Conservation (phyloP, 2,888 invertebrate species). For the Empis livida region DNA sequence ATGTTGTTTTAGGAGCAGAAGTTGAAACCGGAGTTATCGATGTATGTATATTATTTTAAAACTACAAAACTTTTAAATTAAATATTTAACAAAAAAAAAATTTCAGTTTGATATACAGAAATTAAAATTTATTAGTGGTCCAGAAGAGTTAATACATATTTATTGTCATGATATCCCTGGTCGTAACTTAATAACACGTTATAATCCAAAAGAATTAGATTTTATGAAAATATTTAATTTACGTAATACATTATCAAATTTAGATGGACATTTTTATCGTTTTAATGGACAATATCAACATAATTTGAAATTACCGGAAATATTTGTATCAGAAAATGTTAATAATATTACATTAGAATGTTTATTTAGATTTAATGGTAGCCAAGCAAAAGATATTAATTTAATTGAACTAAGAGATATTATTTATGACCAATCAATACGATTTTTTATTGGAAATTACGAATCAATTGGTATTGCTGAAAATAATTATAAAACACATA, state of each 20-base stretch:
- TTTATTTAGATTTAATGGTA: not conserved
- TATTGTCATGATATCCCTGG: not conserved
- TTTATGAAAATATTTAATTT: not conserved
- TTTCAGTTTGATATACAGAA: not conserved
- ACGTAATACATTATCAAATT: not conserved
- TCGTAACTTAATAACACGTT: not conserved
- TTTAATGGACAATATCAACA: not conserved
- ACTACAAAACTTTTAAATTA: not conserved
- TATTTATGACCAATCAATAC: not conserved
- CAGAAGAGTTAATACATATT: not conserved
- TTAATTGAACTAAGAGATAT: not conserved
- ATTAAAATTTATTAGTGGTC: not conserved
- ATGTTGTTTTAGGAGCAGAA: not conserved
- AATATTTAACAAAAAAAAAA: not conserved
- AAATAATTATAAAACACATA: not conserved
- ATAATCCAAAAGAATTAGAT: not conserved
- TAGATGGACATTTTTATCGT: not conserved
- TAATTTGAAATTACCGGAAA: not conserved
- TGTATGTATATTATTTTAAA: not conserved
- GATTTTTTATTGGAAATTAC: not conserved
- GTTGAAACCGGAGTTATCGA: not conserved
- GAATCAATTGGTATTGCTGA: not conserved
- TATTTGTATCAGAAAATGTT: not conserved
- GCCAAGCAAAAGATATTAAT: not conserved
- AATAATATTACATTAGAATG: not conserved